These are phyloP conservation scores for Lasioglossum malachurum DNA, from an alignment of 2,888 invertebrate genomes.

Conservation along the genomic window DNA sequence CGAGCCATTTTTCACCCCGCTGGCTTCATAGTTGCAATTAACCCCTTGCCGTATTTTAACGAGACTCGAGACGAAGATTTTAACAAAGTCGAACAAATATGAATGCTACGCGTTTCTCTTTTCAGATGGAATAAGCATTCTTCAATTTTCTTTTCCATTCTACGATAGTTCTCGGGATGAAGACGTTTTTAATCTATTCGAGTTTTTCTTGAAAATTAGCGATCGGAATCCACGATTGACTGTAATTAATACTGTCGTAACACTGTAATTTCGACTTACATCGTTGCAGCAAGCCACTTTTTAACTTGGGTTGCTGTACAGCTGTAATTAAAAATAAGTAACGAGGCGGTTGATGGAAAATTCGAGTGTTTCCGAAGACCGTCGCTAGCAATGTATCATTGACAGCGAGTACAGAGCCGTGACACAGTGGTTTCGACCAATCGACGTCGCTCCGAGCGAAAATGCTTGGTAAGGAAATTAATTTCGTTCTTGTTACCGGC, in stretches of 20 bases:
- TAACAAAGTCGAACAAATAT: too few relatives aligned
- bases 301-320: neutral
- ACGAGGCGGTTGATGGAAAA: neutral
- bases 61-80: too few relatives aligned
- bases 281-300: neutral
- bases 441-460: neutral
- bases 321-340: neutral
- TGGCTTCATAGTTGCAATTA: neutral
- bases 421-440: neutral
- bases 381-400: neutral
- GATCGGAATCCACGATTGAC: neutral
- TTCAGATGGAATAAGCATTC: too few relatives aligned
- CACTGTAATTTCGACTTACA: neutral
- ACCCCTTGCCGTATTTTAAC: too few relatives aligned
- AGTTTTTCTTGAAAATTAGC: neutral
- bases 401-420: neutral
- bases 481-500: constrained; percentile 41
- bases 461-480: constrained; percentile 51
- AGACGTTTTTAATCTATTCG: neutral
- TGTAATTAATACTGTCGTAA: neutral
- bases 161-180: too few relatives aligned
- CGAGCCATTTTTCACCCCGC: neutral
- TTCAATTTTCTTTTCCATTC: too few relatives aligned
- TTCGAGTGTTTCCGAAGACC: neutral
- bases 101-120: too few relatives aligned